Evolutionary conservation across 1,140 invertebrate species (phyloP), one percentile per base, ranked within the genome.

Genomic region (Ridgeia piscesae): DNA sequence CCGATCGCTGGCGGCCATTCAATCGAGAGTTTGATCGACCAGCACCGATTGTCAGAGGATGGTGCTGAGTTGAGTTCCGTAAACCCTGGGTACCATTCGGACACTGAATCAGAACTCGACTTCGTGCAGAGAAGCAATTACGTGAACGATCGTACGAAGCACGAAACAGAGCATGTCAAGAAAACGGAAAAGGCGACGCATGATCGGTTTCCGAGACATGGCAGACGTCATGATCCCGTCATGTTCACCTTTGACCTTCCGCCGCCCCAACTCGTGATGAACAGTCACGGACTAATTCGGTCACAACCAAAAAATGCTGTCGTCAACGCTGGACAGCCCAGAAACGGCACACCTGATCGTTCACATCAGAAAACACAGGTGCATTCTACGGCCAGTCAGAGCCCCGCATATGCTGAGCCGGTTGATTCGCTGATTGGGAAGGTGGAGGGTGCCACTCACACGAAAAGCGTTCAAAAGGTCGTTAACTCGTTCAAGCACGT

Each of bases 341-440:
- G 31, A 14, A 35, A 34, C 17, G 33, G 6, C n/a, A 34, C 34
- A 35, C n/a, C 89, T 6, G 34, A 17, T 9, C 89, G n/a, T 6
- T 91, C 35, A 0, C 34, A 91, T 4, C 35, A 91, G 34, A 91
- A 91, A 91, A 17, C 35, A 34, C 6, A n/a, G 34, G 34, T n/a
- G 34, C 34, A 34, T 35, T 34, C 89, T 35, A 27, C 17, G 34
- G 9, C 17, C 6, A n/a, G 31, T 35, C 11, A 88, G 97, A 98
- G 98, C 95, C 98, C 98, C 0, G 98, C 98, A 94, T 99, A 99
- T 95, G 98, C 98, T 1, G 98, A 99, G 96, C 98, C 98, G 77
- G 98, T 98, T 14, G 98, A 99, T 96, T 97, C 98, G 33, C 96
- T 99, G 14, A 33, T 89, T 92, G 93, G 34, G 93, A 96, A 96